Base-by-base conservation (phyloP, 2,888 invertebrate genomes). In the Orchestes rusci region DNA sequence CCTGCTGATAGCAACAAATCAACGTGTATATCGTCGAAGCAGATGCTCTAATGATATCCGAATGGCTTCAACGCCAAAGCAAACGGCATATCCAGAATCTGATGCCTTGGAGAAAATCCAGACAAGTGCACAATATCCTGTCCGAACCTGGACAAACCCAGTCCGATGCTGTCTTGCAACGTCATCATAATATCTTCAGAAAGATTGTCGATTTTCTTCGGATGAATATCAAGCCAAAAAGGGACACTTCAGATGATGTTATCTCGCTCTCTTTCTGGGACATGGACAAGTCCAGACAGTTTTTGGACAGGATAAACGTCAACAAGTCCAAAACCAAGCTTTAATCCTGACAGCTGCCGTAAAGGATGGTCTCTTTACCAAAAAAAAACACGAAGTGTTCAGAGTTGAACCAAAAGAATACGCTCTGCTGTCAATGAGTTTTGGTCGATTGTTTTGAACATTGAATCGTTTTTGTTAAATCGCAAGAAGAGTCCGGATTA, bases 301-400 rank as follows among this genome's bases (percentile, higher is more conserved):
- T 68, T 57, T 69, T 69, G 3, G 67, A 63, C 34, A 69, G 49
- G 19, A 68, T 63, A 48, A 62, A 65, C 3, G 67, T 68, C 16
- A 89, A 71, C 45, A 92, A 70, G 58, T 91, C 84, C 77, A 92
- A 80, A 7, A 92, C 72, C 3, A 88, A 72, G 39, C 83, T 74
- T 53, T 92, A 77, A 61, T 91, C 91, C 68, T 84, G 75, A 56
- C 73, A 81, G 37, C 75, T 76, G 53, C 79, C n/a, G n/a, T n/a
- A n/a, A n/a, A n/a, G n/a, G n/a, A n/a, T n/a, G n/a, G n/a, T n/a
- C n/a, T n/a, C n/a, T n/a, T n/a, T n/a, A n/a, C n/a, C n/a, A n/a
- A n/a, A n/a, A n/a, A n/a, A n/a, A n/a, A n/a, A n/a, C n/a, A n/a
- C n/a, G n/a, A n/a, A n/a, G n/a, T n/a, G n/a, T n/a, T n/a, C n/a